Evolutionary conservation across 2,888 invertebrate genomes (phyloP).

Genomic region (Phorcus lineatus): DNA sequence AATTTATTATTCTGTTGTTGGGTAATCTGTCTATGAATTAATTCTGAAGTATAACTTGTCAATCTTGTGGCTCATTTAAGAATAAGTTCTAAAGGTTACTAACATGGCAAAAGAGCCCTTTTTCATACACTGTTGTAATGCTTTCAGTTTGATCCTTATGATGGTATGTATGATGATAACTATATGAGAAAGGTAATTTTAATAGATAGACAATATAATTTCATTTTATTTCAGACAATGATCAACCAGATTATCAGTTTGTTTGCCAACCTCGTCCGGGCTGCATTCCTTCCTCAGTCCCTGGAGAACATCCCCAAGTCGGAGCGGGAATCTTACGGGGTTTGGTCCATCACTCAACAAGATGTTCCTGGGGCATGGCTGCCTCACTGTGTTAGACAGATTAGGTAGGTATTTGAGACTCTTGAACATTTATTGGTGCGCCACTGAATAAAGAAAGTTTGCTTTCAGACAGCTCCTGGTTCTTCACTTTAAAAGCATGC

Average conservation of each 20-base stretch:
- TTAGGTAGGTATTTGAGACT: slow-evolving; percentile 76
- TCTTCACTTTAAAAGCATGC: too few relatives aligned
- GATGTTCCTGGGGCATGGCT: slow-evolving; percentile 80
- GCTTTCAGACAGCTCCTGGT: too few relatives aligned
- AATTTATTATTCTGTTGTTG: too few relatives aligned
- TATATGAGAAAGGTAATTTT: background rate
- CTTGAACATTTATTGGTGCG: background rate
- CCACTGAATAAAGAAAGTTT: too few relatives aligned
- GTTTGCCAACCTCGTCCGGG: slow-evolving; percentile 84
- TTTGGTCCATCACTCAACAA: slow-evolving; percentile 75
- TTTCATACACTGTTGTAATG: too few relatives aligned
- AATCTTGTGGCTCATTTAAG: too few relatives aligned
- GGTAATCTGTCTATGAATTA: too few relatives aligned
- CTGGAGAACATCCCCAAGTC: slow-evolving; percentile 76
- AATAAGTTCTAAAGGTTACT: too few relatives aligned
- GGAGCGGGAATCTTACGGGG: slow-evolving; percentile 77
- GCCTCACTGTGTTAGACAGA: slow-evolving; percentile 87
- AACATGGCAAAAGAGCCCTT: too few relatives aligned
- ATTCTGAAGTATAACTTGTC: too few relatives aligned
- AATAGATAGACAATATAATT: too few relatives aligned
- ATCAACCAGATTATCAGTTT: slow-evolving; percentile 85
- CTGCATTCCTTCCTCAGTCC: slow-evolving; percentile 83
- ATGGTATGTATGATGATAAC: background rate
- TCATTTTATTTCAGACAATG: slow-evolving; percentile 81
- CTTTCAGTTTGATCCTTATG: background rate